Base-by-base conservation (phyloP, 2,888 invertebrate species). In the Dynastes maya region DNA sequence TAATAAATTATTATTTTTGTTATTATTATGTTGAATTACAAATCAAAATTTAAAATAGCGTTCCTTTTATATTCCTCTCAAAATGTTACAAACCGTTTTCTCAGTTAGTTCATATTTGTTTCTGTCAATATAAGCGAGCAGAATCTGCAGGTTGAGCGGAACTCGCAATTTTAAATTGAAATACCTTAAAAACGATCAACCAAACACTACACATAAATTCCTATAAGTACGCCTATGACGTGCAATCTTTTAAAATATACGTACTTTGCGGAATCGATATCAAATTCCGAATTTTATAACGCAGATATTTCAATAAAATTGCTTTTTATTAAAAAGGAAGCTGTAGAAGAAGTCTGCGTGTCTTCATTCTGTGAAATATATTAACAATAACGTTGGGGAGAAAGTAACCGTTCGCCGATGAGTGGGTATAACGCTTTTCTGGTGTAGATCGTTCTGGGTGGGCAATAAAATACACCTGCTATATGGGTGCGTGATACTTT, bases 381-480 rank as follows among this genome's bases (percentile, higher is more conserved):
- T 77, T 77, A 77, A 61, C 77, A 77, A 77, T 78, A 78, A 72
- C 70, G 55, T 68, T 72, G 63, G 74, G 65, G 65, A 72, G 65
- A 72, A 78, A 78, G 72, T 65, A 74, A 78, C 65, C 71, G 77
- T 76, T 72, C 72, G 55, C 58, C 74, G 80, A 80, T 80, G 80
- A 78, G 78, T 74, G 72, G 61, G 51, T 68, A 79, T 80, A 80
- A 79, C 80, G 79, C 79, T 80, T 79, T 58, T 53, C 72, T 40
- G 55, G 79, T 79, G 78, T 76, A 79, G 80, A 58, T 74, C 80
- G 78, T 80, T 77, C 37, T 65, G 80, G 77, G 74, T 77, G 74
- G 55, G 76, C 81, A 79, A 82, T 82, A 82, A 82, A 82, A 76
- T 82, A 80, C 82, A 82, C 80, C 82, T 82, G 82, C 79, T 81